Evolutionary conservation across 1,140 invertebrate genomes (phyloP), one percentile per base, ranked within the genome.

Genomic region (Acromyrmex echinatior): DNA sequence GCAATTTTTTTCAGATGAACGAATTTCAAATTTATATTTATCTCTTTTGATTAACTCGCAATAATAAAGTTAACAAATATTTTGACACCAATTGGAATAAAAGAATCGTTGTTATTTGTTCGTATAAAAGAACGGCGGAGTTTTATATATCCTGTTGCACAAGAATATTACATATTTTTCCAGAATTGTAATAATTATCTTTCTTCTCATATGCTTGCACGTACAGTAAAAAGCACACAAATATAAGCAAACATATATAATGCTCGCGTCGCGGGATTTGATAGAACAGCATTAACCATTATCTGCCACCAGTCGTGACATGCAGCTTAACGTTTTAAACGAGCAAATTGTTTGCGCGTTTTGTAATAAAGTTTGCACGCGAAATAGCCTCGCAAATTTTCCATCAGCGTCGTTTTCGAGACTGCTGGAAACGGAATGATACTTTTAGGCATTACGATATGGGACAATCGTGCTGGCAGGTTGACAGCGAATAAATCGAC

Each of bases 401-500:
- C 45, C 58, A 49, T 21, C 18, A 62, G 56, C 56, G 51, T 16
- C 70, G 45, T 28, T 62, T 62, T 74, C 39, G 80, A 45, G 45
- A 71, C 68, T 49, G 65, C 16, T 51, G 68, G 21, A 49, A 82
- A 74, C 80, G 80, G 18, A 62, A 51, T 25, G 80, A 51, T 84
- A 84, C 80, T 84, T 84, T 84, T 62, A 84, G 56, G 70, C 73
- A 76, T 84, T 84, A 62, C 56, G 68, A 84, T 80, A 80, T 60
- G 56, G 70, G 56, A 84, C 80, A 84, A 84, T 84, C 56, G 80
- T 31, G 80, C 80, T 84, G 80, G 80, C 80, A 84, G 80, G 45
- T 84, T 84, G 80, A 84, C 80, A 84, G 80, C 56, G n/a, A 84
- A 84, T 84, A 84, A 84, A 84, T 84, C 70, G 56, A 76, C 70